Evolutionary conservation across 2,797 vertebrate genomes (phyloP).

Genomic region (Liasis olivaceus): DNA sequence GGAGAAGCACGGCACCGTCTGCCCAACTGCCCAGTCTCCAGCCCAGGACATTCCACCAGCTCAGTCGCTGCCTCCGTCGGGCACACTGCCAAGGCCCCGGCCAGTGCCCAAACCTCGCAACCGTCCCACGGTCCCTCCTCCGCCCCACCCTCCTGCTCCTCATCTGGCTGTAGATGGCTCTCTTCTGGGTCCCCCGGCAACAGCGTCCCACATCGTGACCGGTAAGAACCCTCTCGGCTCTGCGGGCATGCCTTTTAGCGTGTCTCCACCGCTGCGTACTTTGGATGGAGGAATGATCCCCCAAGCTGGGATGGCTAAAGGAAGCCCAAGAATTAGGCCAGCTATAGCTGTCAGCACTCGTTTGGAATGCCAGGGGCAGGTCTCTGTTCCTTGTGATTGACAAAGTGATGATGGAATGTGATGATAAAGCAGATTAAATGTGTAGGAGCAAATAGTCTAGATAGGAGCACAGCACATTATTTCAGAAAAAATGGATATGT

Average conservation of each 20-base stretch:
- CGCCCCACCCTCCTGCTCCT: conserved; percentile 82
- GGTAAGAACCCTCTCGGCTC: conserved; percentile 76
- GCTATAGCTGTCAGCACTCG: not conserved
- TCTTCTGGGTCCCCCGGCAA: conserved; percentile 68
- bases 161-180: conserved; percentile 54
- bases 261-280: not conserved
- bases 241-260: not conserved
- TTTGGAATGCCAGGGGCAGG: not conserved
- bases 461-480: not conserved
- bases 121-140: conserved; percentile 89
- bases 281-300: not conserved
- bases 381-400: not conserved
- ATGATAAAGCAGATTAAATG: not conserved
- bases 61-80: conserved; percentile 71
- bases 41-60: conserved; percentile 58
- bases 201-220: conserved; percentile 85
- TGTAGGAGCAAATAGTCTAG: not conserved
- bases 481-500: not conserved
- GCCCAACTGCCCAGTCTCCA: conserved; percentile 1
- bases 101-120: conserved; percentile 93
- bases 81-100: conserved; percentile 84
- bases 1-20: conserved; percentile 56
- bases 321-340: not conserved
- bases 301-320: no score
- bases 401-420: not conserved